These are phyloP conservation scores for Pseudochaenichthys georgianus DNA, from an alignment of 2,797 vertebrate genomes.

Conservation along the genomic window DNA sequence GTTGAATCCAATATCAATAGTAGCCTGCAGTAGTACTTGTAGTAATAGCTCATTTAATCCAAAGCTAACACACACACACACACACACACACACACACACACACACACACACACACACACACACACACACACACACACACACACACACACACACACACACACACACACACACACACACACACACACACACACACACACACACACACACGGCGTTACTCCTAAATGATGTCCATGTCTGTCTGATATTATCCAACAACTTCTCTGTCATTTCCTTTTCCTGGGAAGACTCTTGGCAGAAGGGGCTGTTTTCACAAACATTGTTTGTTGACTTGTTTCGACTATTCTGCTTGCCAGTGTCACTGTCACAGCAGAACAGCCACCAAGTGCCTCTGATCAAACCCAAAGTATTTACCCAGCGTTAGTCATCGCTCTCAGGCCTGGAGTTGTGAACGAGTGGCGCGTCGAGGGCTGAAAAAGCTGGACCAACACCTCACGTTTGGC, in stretches of 20 bases:
- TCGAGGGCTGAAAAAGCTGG: conserved; percentile 7
- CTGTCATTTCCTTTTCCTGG: not conserved
- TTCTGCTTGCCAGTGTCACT: conserved; percentile 14
- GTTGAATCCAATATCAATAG: not conserved
- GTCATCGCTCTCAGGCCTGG: conserved; percentile 24
- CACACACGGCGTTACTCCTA: not conserved
- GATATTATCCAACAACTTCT: conserved; percentile 8
- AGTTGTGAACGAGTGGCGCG: not conserved
- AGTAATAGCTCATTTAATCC: not conserved
- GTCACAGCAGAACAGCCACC: conserved; percentile 18
- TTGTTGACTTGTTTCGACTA: conserved; percentile 50
- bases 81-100: not conserved
- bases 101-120: not conserved
- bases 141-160: no score
- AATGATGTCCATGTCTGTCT: conserved; percentile 8
- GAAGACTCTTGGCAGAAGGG: conserved; percentile 23
- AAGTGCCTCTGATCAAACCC: conserved; percentile 32
- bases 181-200: not conserved
- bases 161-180: not conserved
- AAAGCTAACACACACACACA: not conserved
- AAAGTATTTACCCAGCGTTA: conserved; percentile 30
- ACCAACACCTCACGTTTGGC: conserved; percentile 45
- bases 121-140: not conserved
- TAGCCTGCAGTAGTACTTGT: not conserved
- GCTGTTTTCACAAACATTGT: conserved; percentile 30